Evolutionary conservation across 2,113 vertebrate species (phyloP).

Genomic region (Suricata suricatta): DNA sequence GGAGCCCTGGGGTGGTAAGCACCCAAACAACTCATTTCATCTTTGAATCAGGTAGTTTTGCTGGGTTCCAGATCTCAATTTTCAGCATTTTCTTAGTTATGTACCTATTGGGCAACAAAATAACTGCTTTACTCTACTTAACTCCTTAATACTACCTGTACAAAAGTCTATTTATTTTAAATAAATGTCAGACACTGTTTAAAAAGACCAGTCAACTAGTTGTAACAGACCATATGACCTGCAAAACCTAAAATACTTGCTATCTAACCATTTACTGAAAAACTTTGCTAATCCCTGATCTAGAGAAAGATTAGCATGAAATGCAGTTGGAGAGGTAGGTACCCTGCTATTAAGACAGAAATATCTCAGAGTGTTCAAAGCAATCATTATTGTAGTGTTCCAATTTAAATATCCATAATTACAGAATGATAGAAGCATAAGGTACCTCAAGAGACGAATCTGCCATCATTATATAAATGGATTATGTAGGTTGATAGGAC

Average conservation of each 20-base stretch:
- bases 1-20: not conserved
- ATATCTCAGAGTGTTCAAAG: slow-evolving; percentile 34
- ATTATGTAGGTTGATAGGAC: slow-evolving; percentile 56
- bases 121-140: not conserved
- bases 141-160: not conserved
- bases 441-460: slow-evolving; percentile 52
- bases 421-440: slow-evolving; percentile 43
- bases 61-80: not conserved
- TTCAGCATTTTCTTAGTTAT: not conserved
- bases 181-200: not conserved
- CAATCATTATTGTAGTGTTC: slow-evolving; percentile 35
- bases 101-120: not conserved
- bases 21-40: not conserved
- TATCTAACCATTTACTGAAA: not conserved
- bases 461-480: slow-evolving; percentile 55
- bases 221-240: not conserved
- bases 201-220: not conserved
- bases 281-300: not conserved
- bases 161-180: not conserved
- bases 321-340: not conserved
- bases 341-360: slow-evolving; percentile 28
- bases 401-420: slow-evolving; percentile 55
- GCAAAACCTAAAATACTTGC: not conserved
- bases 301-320: slow-evolving; percentile 43
- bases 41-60: not conserved